Percentiles rank a stretch among this genome's conserved stretches.
These are phyloP conservation scores for Aleiodes testaceus DNA, from an alignment of 2,888 invertebrate genomes.

Conservation along the genomic window DNA sequence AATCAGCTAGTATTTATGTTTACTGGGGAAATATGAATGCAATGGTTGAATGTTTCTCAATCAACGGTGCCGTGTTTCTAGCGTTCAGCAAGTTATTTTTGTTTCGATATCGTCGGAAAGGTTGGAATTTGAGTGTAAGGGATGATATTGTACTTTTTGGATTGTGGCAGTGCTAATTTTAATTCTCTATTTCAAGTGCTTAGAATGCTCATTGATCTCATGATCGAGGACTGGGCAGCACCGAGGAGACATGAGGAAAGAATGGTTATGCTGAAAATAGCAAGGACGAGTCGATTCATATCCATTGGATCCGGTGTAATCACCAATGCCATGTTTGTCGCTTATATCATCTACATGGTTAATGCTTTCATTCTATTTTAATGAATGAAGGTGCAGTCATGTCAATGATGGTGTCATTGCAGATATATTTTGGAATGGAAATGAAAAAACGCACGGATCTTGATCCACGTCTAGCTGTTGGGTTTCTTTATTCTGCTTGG, in stretches of 20 bases:
- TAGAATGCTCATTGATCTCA: slow-evolving; percentile 28
- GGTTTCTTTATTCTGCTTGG: slow-evolving; percentile 48
- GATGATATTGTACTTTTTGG: background rate
- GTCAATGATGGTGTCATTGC: no score
- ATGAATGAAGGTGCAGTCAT: no score
- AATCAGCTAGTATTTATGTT: slow-evolving; percentile 45
- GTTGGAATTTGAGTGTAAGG: slow-evolving; percentile 43
- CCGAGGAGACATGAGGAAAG: slow-evolving; percentile 45
- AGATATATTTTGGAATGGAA: slow-evolving; percentile 48
- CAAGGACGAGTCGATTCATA: slow-evolving; percentile 48
- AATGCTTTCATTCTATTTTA: background rate
- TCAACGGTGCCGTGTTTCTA: slow-evolving; percentile 55
- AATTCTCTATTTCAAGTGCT: slow-evolving; percentile 31
- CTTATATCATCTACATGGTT: slow-evolving; percentile 38
- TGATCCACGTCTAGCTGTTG: slow-evolving; percentile 49
- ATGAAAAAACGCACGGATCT: slow-evolving; percentile 42
- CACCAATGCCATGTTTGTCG: slow-evolving; percentile 46
- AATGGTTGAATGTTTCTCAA: slow-evolving; percentile 57
- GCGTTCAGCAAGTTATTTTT: slow-evolving; percentile 55
- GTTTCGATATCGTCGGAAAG: slow-evolving; percentile 55
- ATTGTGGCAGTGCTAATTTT: background rate
- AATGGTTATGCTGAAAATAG: slow-evolving; percentile 46
- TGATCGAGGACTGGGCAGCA: slow-evolving; percentile 47
- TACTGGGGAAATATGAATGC: slow-evolving; percentile 53
- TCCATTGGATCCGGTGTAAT: slow-evolving; percentile 48